Conservation (phyloP, 1,140 invertebrate genomes). For the Drosophila micromelanica region DNA sequence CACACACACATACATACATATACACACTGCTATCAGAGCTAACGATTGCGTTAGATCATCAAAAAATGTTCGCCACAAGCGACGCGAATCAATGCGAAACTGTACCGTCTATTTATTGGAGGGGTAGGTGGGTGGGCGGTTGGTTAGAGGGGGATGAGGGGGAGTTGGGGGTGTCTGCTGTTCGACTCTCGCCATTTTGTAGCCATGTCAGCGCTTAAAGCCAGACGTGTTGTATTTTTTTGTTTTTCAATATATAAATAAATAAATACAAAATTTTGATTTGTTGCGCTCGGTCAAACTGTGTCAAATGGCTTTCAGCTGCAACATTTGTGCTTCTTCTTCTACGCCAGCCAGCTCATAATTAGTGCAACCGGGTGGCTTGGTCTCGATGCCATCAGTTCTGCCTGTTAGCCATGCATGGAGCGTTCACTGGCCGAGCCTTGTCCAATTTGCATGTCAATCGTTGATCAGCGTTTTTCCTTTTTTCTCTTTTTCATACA, state of each 20-base stretch:
- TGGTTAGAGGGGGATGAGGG: too few relatives aligned
- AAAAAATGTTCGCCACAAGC: slow-evolving; percentile 6
- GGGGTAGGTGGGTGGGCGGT: background rate
- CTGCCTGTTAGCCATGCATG: slow-evolving; percentile 58
- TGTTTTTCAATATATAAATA: too few relatives aligned
- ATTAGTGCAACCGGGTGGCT: slow-evolving; percentile 30
- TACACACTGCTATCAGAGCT: slow-evolving; percentile 11
- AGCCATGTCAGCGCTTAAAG: slow-evolving; percentile 63
- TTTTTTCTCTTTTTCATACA: background rate
- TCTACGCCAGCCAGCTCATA: slow-evolving; percentile 14
- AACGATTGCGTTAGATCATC: slow-evolving; percentile 41
- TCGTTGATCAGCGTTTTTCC: slow-evolving; percentile 28
- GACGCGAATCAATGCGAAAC: slow-evolving; percentile 24
- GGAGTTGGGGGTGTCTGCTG: slow-evolving; percentile 11
- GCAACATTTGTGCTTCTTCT: slow-evolving; percentile 49
- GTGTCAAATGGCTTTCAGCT: slow-evolving; percentile 77
- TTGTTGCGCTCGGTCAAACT: slow-evolving; percentile 78
- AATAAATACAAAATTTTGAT: too few relatives aligned
- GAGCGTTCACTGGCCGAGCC: slow-evolving; percentile 30
- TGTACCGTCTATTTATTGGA: background rate
- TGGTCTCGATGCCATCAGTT: slow-evolving; percentile 32
- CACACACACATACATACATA: too few relatives aligned
- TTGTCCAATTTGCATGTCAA: slow-evolving; percentile 52
- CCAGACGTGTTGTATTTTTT: slow-evolving; percentile 58
- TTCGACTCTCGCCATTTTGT: slow-evolving; percentile 15